Evolutionary conservation across 53 echinoderm and acorn worm genomes (phyloP), one percentile per base, ranked within the genome.

Genomic region (Holothuria leucospilota): DNA sequence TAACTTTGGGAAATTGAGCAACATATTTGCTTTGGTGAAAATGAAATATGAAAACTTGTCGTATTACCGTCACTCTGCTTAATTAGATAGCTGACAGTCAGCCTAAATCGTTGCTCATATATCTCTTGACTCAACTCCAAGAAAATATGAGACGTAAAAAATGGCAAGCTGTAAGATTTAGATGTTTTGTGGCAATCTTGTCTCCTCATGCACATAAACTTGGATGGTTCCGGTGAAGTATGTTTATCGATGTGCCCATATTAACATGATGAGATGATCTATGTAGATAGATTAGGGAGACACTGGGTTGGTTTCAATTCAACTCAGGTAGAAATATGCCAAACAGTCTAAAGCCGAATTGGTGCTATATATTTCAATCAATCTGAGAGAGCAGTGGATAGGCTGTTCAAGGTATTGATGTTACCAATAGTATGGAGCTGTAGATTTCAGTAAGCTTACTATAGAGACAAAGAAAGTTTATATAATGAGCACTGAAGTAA

Each of bases 41-140:
- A 75, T 75, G 75, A 75, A 75, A 75, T 49, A 75, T 75, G 75
- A 75, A 75, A 75, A 75, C 26, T 75, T 75, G 75, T 75, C 75
- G 25, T 51, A 75, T 75, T 75, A 75, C 51, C 75, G 75, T 75
- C 75, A 75, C 75, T 75, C 75, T 51, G 75, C 75, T 75, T 75
- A 75, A 75, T 75, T 75, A 75, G 75, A 75, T 75, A 75, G 52
- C 51, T 75, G 75, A 75, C 75, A 75, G 75, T 23, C 51, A 49
- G 52, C 52, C 75, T 75, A 51, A 75, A 75, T 75, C 52, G 75
- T 51, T 8, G 51, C 75, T 26, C 75, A 27, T 75, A 75, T 75
- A 75, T 75, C 75, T 51, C 25, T 52, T 49, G 75, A 20, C 75
- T 75, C 20, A 21, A 75, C 52, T 28, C 75, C 25, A 51, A 49